Base-by-base conservation (phyloP, 1,140 invertebrate genomes). In the Hestina assimilis region DNA sequence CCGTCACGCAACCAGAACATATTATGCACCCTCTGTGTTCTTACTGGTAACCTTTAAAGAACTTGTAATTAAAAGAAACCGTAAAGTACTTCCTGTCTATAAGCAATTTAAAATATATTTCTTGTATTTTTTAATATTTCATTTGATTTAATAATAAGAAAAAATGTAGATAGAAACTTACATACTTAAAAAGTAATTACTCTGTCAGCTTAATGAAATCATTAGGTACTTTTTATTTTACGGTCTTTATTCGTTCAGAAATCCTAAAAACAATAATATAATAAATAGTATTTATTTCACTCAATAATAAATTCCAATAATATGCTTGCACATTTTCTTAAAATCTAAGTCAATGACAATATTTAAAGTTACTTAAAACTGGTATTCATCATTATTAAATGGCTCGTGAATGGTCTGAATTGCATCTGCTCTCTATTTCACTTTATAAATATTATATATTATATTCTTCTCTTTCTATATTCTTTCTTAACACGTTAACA, bases 1-100 rank as follows among this genome's bases (percentile, higher is more conserved):
- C 63, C 47, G 63, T 65, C 43, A 65, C 63, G 63, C 52, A 19
- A 56, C 3, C 4, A 29, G 42, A 24, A 41, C 53, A 47, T 54
- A 61, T 65, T 61, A 65, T 65, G 63, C 63, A 65, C 63, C 63
- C 63, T 59, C 47, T 41, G 11, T 12, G 38, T 23, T 43, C 35
- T 57, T 46, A 47, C 24, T 11, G 8, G 19, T 47, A 64, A 60
- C 57, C 52, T 60, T 60, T 60, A 47, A 28, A 23, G 21, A 26
- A 24, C 28, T 50, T 23, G 14, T 59, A 51, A 59, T 59, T 59
- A 59, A 56, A 58, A 57, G 41, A 43, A 38, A 38, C 19, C 14
- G 19, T 17, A 17, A 1, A 19, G 8, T 17, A 38, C 33, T 38
- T 38, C 33, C 33, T 38, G 15, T n/a, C n/a, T n/a, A 19, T 8